Percentiles rank a stretch among this genome's conserved stretches.
Conservation (phyloP, 2,888 invertebrate species). For the Campaea margaritaria region DNA sequence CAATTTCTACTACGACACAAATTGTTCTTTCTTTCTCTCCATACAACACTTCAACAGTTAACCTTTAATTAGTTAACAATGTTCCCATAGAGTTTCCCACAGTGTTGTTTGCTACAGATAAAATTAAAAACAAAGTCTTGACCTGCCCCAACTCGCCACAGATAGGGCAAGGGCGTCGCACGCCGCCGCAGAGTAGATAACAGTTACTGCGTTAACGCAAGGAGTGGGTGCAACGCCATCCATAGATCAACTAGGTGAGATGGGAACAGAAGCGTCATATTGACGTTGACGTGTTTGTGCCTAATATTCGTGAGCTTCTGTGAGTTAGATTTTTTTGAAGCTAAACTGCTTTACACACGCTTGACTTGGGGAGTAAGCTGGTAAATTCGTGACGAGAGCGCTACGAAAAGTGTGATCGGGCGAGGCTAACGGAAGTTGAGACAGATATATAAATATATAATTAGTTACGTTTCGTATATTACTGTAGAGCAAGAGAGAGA, state of each 20-base stretch:
- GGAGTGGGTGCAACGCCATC: slow-evolving; percentile 61
- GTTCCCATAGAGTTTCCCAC: background rate
- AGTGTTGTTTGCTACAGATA: slow-evolving; percentile 7
- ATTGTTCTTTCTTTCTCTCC: background rate
- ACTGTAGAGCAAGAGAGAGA: too few species aligned
- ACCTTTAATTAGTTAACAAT: background rate
- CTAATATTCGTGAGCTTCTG: slow-evolving; percentile 3
- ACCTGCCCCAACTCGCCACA: slow-evolving; percentile 71
- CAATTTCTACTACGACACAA: too few species aligned
- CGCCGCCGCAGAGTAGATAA: slow-evolving; percentile 43
- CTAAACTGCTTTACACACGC: too few species aligned
- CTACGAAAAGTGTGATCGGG: too few species aligned
- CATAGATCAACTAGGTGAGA: slow-evolving; percentile 21
- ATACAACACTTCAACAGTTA: too few species aligned
- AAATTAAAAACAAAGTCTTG: slow-evolving; percentile 51
- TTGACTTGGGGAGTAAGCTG: too few species aligned
- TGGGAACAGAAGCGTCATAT: background rate
- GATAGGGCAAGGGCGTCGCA: slow-evolving; percentile 81
- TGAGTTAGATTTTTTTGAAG: background rate
- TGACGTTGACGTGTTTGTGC: background rate
- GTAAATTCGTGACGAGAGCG: too few species aligned
- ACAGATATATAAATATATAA: too few species aligned
- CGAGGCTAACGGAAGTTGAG: too few species aligned
- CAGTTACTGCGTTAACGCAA: too few species aligned
- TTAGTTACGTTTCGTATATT: too few species aligned